Evolutionary conservation across 2,113 vertebrate genomes (phyloP).

Genomic region (Oreocharis arfaki): DNA sequence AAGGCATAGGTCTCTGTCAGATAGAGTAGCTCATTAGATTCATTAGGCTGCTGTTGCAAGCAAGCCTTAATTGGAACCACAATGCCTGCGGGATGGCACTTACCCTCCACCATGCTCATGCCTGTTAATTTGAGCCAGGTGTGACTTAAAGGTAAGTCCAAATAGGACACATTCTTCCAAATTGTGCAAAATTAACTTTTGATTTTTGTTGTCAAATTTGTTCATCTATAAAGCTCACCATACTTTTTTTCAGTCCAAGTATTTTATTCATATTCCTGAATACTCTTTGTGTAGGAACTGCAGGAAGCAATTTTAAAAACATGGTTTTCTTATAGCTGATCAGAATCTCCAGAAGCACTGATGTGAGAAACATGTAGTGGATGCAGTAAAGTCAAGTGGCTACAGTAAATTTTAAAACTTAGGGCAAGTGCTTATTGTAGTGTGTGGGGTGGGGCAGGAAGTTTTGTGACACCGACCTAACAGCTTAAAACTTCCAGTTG

Average conservation of each 20-base stretch:
- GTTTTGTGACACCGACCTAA: not conserved
- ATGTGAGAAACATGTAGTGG: not conserved
- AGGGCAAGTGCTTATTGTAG: not conserved
- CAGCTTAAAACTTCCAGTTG: not conserved
- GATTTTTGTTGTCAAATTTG: not conserved
- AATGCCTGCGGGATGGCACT: not conserved
- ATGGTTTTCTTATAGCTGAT: not conserved
- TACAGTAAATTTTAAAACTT: not conserved
- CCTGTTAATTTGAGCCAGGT: constrained; percentile 43
- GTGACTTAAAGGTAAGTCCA: constrained; percentile 67
- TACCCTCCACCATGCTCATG: not conserved
- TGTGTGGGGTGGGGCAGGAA: not conserved
- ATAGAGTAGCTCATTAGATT: not conserved
- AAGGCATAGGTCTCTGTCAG: not conserved
- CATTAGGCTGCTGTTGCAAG: not conserved
- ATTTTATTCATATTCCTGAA: not conserved
- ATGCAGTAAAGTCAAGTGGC: not conserved
- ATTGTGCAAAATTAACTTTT: not conserved
- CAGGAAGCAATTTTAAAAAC: not conserved
- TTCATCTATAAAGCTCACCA: not conserved
- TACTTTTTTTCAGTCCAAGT: not conserved
- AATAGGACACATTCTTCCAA: not conserved
- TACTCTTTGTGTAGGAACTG: not conserved
- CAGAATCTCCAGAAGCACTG: not conserved
- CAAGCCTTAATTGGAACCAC: not conserved